Percentiles rank a stretch among this genome's conserved stretches.
Evolutionary conservation across 2,113 vertebrate genomes (phyloP).

Genomic region (Pituophis catenifer): DNA sequence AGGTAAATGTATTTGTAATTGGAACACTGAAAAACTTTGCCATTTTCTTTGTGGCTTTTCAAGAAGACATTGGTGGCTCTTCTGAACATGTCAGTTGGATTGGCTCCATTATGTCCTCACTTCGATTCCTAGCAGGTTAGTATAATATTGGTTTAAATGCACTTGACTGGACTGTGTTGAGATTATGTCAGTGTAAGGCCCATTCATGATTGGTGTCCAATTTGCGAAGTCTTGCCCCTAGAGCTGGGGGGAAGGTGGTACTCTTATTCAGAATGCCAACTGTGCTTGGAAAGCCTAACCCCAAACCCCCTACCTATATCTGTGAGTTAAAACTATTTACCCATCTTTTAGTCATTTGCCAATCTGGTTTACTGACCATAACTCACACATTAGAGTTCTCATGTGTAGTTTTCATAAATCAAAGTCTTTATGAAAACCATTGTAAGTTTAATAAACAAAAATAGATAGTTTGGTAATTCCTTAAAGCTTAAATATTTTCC

Average conservation of each 20-base stretch:
- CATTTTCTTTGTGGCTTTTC: slow-evolving; percentile 92
- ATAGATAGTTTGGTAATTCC: neutral
- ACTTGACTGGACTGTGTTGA: neutral
- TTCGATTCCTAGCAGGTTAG: slow-evolving; percentile 86
- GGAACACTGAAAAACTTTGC: slow-evolving; percentile 88
- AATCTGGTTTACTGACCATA: accelerated
- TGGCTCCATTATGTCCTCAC: slow-evolving; percentile 89
- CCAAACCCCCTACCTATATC: neutral
- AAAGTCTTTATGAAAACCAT: neutral
- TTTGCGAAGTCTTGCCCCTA: neutral
- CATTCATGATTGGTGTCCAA: neutral
- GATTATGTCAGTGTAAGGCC: neutral
- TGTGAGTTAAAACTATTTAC: neutral
- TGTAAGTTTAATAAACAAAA: neutral
- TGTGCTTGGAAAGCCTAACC: neutral
- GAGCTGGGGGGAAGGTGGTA: neutral
- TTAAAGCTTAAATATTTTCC: neutral
- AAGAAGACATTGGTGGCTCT: slow-evolving; percentile 86
- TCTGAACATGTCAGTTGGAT: slow-evolving; percentile 89
- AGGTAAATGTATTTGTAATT: slow-evolving; percentile 88
- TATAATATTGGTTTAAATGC: accelerated
- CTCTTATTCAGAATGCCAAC: neutral
- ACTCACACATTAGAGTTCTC: neutral
- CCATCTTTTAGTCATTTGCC: accelerated
- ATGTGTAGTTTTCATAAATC: neutral